phyloP scores from a whole-genome alignment of 2,797 vertebrate genomes.

The Falco rusticolus region DNA sequence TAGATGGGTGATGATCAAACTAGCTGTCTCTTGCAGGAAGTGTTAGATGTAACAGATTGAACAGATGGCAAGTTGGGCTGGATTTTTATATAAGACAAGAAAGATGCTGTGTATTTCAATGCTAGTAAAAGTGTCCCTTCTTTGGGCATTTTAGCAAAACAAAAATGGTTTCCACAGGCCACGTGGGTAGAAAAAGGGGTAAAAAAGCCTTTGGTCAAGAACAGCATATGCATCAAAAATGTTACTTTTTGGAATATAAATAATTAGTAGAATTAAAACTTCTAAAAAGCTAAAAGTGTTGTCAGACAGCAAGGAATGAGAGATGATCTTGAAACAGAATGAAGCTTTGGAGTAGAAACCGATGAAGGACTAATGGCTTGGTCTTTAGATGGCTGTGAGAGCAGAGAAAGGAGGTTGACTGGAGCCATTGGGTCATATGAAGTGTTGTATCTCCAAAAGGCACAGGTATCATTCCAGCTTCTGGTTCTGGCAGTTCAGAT shows the following conservation, averaged over 20 bases:
- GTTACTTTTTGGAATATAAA: background rate
- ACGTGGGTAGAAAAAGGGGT: fast-evolving
- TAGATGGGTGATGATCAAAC: background rate
- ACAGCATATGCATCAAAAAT: background rate
- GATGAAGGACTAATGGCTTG: background rate
- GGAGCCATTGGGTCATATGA: background rate
- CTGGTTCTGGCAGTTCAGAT: background rate
- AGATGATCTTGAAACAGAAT: background rate
- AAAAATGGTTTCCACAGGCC: background rate
- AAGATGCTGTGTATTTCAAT: background rate
- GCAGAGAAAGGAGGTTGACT: background rate
- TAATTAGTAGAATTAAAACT: background rate
- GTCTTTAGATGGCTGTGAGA: background rate
- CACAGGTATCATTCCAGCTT: background rate
- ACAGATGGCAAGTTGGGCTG: background rate
- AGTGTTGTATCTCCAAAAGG: background rate
- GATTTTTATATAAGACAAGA: background rate
- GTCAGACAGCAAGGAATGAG: background rate
- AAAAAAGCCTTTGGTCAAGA: background rate
- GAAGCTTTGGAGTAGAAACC: background rate
- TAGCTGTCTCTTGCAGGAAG: background rate
- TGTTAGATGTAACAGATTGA: background rate
- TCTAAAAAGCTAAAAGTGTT: background rate
- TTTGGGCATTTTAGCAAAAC: background rate
- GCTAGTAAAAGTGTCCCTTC: background rate